These are phyloP conservation scores for Cheilosia pagana DNA, from an alignment of 2,888 invertebrate species.

Conservation along the genomic window DNA sequence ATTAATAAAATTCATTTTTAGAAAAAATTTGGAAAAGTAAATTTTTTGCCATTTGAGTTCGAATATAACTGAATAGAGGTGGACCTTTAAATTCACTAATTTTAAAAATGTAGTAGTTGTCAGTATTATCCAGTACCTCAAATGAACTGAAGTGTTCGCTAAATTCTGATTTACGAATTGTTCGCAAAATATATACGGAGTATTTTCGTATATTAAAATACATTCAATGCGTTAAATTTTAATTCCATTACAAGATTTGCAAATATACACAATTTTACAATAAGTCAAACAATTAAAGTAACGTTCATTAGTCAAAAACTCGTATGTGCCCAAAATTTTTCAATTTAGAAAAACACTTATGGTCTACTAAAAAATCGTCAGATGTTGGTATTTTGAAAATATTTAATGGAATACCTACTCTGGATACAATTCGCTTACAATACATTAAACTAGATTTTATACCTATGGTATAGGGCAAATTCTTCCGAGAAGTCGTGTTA, in stretches of 20 bases:
- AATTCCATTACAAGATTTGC: background rate
- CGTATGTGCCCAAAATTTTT: background rate
- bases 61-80: too few species aligned
- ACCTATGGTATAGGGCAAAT: too few species aligned
- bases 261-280: background rate
- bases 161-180: background rate
- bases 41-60: too few species aligned
- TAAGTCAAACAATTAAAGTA: background rate
- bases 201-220: background rate
- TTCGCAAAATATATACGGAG: background rate
- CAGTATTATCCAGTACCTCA: too few species aligned
- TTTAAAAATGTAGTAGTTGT: too few species aligned
- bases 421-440: conserved; percentile 8
- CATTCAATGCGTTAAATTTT: background rate
- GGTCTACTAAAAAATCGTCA: background rate
- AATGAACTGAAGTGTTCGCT: background rate
- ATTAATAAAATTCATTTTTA: too few species aligned
- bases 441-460: background rate
- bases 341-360: conserved; percentile 5
- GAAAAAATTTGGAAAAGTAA: too few species aligned
- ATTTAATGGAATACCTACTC: background rate
- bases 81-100: too few species aligned
- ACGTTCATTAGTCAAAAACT: background rate
- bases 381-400: background rate
- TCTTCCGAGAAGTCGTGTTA: too few species aligned